These are phyloP conservation scores for Spheniscus humboldti DNA, from an alignment of 2,797 vertebrate genomes.

Conservation along the genomic window DNA sequence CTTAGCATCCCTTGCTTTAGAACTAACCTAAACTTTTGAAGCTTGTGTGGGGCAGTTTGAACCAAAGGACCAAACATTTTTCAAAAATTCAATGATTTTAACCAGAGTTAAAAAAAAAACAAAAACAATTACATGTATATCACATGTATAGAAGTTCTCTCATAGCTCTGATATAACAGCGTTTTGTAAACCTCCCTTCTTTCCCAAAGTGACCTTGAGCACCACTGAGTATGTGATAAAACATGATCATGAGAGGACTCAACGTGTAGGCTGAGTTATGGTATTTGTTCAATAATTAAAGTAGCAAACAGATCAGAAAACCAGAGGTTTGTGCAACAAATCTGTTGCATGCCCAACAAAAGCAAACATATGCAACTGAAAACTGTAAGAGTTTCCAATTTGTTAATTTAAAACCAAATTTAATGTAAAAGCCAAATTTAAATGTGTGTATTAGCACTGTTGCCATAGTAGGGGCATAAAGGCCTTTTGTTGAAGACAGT, in stretches of 20 bases:
- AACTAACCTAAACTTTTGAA: neutral
- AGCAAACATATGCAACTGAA: neutral
- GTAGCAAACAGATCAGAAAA: neutral
- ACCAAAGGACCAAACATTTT: neutral
- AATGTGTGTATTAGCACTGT: neutral
- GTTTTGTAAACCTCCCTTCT: neutral
- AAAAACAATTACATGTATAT: accelerated
- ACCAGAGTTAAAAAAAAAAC: neutral
- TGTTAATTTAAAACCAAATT: neutral
- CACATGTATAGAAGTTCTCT: neutral
- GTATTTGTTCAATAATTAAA: neutral
- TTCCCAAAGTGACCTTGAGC: neutral
- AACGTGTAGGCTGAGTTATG: neutral
- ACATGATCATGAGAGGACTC: neutral
- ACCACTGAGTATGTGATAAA: neutral
- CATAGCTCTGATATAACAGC: neutral
- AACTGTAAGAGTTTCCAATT: neutral
- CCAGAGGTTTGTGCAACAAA: neutral
- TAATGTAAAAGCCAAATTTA: neutral
- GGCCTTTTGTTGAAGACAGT: neutral
- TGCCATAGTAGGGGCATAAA: neutral
- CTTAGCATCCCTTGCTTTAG: neutral
- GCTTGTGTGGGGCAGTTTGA: neutral
- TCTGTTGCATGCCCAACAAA: neutral
- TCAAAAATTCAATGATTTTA: neutral